Conservation (phyloP, 1,140 invertebrate genomes). For the Zaprionus taronus region DNA sequence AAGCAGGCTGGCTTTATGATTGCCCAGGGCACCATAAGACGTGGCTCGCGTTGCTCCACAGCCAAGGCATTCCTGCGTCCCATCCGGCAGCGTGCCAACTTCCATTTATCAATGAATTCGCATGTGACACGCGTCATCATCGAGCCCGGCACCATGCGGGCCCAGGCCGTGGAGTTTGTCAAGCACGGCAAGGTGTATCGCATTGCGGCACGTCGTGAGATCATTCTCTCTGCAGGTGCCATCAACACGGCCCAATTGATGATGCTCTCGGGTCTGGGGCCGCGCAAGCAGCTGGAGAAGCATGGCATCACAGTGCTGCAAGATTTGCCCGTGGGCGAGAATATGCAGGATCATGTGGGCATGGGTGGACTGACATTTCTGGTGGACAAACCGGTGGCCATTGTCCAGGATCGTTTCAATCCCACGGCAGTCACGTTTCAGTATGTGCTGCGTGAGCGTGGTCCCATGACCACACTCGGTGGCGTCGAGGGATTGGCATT, state of each 20-base stretch:
- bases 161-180: slow-evolving; percentile 90
- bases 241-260: slow-evolving; percentile 93
- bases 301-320: slow-evolving; percentile 89
- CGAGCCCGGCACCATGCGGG: slow-evolving; percentile 89
- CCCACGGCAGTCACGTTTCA: slow-evolving; percentile 91
- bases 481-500: slow-evolving; percentile 94
- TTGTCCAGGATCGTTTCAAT: slow-evolving; percentile 90
- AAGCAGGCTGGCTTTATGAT: slow-evolving; percentile 94
- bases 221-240: slow-evolving; percentile 91
- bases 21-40: slow-evolving; percentile 94
- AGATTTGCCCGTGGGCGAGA: slow-evolving; percentile 91
- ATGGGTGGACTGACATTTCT: slow-evolving; percentile 92
- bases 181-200: slow-evolving; percentile 88
- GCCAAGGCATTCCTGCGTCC: slow-evolving; percentile 95
- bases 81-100: slow-evolving; percentile 90
- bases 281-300: slow-evolving; percentile 89
- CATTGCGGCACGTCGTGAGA: slow-evolving; percentile 90
- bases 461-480: slow-evolving; percentile 93
- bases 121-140: slow-evolving; percentile 91
- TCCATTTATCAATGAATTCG: slow-evolving; percentile 91
- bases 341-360: slow-evolving; percentile 93
- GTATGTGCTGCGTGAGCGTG: slow-evolving; percentile 90
- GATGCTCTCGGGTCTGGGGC: slow-evolving; percentile 95
- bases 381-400: slow-evolving; percentile 90
- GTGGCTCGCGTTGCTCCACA: slow-evolving; percentile 94